Evolutionary conservation across 2,797 vertebrate species (phyloP).

Genomic region (Antrozous pallidus): DNA sequence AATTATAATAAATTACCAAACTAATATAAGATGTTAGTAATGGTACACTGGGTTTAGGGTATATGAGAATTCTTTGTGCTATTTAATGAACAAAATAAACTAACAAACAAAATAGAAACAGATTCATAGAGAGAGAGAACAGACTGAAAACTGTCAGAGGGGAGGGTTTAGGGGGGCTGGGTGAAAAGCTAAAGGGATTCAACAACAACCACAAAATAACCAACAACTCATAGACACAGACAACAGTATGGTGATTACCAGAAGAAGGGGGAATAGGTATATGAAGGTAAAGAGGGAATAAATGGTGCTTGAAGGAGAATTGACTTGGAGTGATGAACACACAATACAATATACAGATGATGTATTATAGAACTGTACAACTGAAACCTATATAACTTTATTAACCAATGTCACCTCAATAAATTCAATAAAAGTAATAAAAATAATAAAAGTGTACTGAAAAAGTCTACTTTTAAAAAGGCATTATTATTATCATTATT

Average conservation of each 20-base stretch:
- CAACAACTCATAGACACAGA: background rate
- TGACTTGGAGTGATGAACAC: background rate
- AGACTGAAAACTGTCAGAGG: background rate
- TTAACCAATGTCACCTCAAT: background rate
- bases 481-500: background rate
- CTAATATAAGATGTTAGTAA: background rate
- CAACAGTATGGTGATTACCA: background rate
- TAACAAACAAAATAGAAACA: background rate
- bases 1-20: background rate
- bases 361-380: background rate
- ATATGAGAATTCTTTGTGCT: background rate
- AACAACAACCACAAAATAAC: background rate
- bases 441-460: background rate
- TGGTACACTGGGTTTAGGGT: background rate
- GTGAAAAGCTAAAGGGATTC: background rate
- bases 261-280: background rate
- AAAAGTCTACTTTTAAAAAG: constrained; percentile 15
- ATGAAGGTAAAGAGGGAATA: background rate
- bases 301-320: background rate
- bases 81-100: background rate
- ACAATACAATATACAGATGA: background rate
- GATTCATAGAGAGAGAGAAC: background rate
- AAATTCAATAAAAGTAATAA: background rate
- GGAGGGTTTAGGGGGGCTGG: background rate
- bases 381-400: background rate